phyloP scores from a whole-genome alignment of 2,113 vertebrate genomes.

The Hylia prasina region DNA sequence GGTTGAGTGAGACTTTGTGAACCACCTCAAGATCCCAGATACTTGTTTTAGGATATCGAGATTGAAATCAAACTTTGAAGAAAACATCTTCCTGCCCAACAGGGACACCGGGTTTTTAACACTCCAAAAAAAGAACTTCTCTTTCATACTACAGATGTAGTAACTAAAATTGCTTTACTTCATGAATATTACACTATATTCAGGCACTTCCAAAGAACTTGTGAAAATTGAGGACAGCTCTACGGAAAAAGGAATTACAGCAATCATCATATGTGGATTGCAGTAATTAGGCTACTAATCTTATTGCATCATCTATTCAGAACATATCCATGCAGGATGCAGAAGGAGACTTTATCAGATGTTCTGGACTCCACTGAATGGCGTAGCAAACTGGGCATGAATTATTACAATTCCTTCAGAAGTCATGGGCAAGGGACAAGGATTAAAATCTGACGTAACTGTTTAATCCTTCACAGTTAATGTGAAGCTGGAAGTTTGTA shows the following conservation, averaged over 20 bases:
- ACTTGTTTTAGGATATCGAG: neutral
- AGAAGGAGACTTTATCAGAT: neutral
- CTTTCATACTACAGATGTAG: neutral
- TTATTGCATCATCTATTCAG: neutral
- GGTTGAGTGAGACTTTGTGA: neutral
- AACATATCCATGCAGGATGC: neutral
- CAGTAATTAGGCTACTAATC: neutral
- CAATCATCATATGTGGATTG: neutral
- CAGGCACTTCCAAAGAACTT: neutral
- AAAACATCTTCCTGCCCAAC: neutral
- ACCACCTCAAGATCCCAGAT: neutral
- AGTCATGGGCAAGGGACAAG: neutral
- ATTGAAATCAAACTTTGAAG: neutral
- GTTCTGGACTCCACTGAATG: neutral
- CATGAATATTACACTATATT: neutral
- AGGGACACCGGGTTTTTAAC: fast-evolving
- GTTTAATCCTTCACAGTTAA: neutral
- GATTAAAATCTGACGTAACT: neutral
- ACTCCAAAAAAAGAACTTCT: neutral
- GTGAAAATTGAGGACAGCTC: neutral
- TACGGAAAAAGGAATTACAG: neutral
- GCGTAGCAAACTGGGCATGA: neutral
- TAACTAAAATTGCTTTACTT: neutral
- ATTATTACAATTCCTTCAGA: neutral
- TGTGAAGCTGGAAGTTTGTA: neutral